Base-by-base conservation (phyloP, 2,113 vertebrate species). In the Takifugu flavidus region DNA sequence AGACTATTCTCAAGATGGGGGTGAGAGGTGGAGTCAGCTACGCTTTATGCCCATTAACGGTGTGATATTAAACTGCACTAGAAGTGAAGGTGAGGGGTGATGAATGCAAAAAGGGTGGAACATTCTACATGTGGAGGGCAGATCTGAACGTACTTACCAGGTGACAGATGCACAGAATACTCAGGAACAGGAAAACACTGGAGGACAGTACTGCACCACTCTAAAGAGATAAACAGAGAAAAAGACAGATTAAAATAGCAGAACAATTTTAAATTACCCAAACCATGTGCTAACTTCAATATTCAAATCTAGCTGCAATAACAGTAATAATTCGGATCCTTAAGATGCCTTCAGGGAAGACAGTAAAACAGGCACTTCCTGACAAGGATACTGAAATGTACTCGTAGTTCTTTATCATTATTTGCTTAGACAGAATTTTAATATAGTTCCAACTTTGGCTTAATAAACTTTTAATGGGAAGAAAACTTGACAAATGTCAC, bases 201-300 rank as follows among this genome's bases (percentile, higher is more conserved):
- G 74, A 78, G 66, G 82, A 87, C 62, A 74, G 67, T 80, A 74
- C 74, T 55, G 53, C 70, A 60, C 68, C 72, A 59, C 75, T 88
- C 83, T 87, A 12, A 6, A 28, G 20, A 71, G 59, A 70, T 56
- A 3, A 4, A 0, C 10, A 28, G 13, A 47, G 2, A 43, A 29
- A 62, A 3, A 53, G 20, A 58, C 1, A 25, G 25, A 8, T 14
- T 25, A 42, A 44, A 34, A 34, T 34, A 34, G 34, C 34, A 10
- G 7, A 39, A 39, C 7, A 39, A 10, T 39, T 39, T 39, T 39
- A 10, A 39, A 39, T 39, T 39, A 39, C 8, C 34, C 34, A 39
- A 39, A 39, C 6, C 7, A 6, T 39, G 20, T 28, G 53, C 58
- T 20, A 43, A 52, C 52, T 45, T 61, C 49, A 54, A 80, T 70